Evolutionary conservation across 2,888 invertebrate species (phyloP), one percentile per base, ranked within the genome.

Genomic region (Epirrita christyi): DNA sequence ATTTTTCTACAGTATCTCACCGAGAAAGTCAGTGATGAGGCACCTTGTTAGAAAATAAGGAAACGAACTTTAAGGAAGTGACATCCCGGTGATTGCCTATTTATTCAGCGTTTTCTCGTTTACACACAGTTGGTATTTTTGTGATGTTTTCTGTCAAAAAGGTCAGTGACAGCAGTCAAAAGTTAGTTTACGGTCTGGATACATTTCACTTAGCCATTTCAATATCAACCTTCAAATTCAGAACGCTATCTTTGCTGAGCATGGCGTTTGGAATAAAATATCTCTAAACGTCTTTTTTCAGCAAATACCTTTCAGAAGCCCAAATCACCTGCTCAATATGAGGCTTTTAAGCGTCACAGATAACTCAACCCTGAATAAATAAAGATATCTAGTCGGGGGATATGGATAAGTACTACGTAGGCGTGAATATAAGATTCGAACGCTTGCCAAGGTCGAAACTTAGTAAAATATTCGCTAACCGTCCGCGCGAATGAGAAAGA

Each of bases 401-500:
- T 55, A 42, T 40, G 52, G 48, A 60, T 57, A 55, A 48, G 51
- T 61, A 50, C 34, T 41, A 55, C 28, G 47, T 50, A 56, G 47
- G 53, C 55, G 47, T 47, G 59, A 60, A 54, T 53, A 59, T 50
- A 45, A 51, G 49, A 58, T 60, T 54, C 53, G 60, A 60, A 59
- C 55, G 44, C 54, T 53, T 56, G 55, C 59, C 64, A 64, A 66
- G 66, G 66, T 64, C 57, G 60, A 44, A 60, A 63, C 64, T 71
- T 68, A 51, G 59, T 77, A 65, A 75, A 78, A 76, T 75, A 77
- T 75, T 74, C 73, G 64, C 59, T 55, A 58, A 60, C 71, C 73
- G 72, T 72, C 68, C 67, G 71, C 70, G 61, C 61, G 64, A 57
- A 64, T 56, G 68, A 66, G 71, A 67, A 68, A 67, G 68, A 59